Conservation (phyloP, 2,888 invertebrate species). For the Odontocolon sp. region DNA sequence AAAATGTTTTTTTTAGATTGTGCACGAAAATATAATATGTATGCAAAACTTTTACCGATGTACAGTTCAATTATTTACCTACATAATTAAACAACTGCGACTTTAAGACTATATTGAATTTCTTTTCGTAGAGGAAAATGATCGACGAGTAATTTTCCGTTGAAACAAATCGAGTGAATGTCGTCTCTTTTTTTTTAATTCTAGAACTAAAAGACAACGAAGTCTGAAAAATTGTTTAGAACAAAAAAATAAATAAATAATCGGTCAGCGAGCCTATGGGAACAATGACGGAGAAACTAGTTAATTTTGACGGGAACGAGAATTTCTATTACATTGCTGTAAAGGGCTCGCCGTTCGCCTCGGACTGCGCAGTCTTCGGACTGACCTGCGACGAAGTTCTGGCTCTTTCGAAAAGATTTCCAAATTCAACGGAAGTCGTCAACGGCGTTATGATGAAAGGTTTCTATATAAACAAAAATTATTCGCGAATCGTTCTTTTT, state of each 20-base stretch:
- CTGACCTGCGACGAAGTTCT: constrained; percentile 86
- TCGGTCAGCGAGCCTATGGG: constrained; percentile 37
- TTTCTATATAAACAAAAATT: too few species aligned
- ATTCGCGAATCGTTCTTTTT: constrained; percentile 8
- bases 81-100: too few species aligned
- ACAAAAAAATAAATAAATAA: constrained; percentile 5
- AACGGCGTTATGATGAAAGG: constrained; percentile 88
- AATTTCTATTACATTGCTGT: constrained; percentile 89
- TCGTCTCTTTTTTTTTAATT: constrained; percentile 55
- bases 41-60: too few species aligned
- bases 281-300: constrained; percentile 70
- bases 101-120: too few species aligned
- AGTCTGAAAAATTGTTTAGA: constrained; percentile 64
- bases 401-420: constrained; percentile 87
- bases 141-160: not conserved
- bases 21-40: too few species aligned
- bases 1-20: too few species aligned
- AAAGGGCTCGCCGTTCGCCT: constrained; percentile 90
- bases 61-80: too few species aligned
- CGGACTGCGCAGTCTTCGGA: constrained; percentile 89
- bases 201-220: constrained; percentile 76
- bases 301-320: constrained; percentile 80
- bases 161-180: not conserved
- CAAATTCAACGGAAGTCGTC: constrained; percentile 85
- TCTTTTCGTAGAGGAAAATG: too few species aligned